Conservation (phyloP, 2,113 vertebrate genomes). For the Corvus cornix region DNA sequence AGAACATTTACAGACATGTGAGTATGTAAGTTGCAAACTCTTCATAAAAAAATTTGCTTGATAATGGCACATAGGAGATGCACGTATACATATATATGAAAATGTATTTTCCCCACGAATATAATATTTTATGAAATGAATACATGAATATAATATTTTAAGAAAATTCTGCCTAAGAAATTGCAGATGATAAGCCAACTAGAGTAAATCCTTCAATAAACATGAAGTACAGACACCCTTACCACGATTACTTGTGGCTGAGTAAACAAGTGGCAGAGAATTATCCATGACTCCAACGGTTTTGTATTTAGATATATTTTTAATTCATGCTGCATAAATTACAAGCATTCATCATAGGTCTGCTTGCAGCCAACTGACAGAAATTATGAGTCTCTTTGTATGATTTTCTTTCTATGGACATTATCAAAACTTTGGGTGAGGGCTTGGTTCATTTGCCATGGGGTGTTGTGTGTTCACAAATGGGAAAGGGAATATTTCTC, state of each 20-base stretch:
- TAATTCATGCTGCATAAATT: not conserved
- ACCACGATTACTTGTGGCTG: not conserved
- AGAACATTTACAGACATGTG: conserved; percentile 17
- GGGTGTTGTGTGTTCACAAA: not conserved
- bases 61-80: not conserved
- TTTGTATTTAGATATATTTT: not conserved
- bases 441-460: not conserved
- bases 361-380: not conserved
- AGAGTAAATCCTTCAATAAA: not conserved
- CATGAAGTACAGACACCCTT: not conserved
- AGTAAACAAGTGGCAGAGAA: not conserved
- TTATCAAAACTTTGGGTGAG: not conserved
- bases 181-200: not conserved
- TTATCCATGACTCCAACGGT: not conserved
- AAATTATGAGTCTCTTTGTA: not conserved
- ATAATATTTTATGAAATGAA: not conserved
- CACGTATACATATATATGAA: too few species aligned
- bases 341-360: not conserved
- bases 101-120: not conserved
- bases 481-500: not conserved
- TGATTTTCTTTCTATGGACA: not conserved
- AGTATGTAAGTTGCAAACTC: not conserved
- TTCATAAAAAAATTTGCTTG: not conserved
- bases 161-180: not conserved
- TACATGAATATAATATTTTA: not conserved